phyloP scores from a whole-genome alignment of 2,113 vertebrate genomes.

The Chaetodon trifascialis region DNA sequence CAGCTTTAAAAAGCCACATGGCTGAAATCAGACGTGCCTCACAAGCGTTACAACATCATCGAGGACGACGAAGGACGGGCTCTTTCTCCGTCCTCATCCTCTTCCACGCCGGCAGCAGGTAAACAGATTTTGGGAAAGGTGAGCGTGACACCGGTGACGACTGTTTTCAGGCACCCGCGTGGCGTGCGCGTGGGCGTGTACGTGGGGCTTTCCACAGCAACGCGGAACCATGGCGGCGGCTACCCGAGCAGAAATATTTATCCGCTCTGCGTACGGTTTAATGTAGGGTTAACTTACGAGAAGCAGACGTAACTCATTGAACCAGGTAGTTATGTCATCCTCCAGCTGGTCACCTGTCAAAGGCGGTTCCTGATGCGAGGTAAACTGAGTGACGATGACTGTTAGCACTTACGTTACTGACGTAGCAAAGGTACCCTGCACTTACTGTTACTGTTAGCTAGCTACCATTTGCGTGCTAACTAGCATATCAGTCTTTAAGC shows the following conservation, averaged over 20 bases:
- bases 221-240: constrained; percentile 43
- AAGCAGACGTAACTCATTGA: background rate
- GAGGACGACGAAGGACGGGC: background rate
- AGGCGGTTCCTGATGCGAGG: constrained; percentile 24
- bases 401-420: background rate
- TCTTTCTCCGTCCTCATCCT: background rate
- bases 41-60: background rate
- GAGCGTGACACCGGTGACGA: constrained; percentile 3
- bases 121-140: background rate
- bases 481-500: background rate
- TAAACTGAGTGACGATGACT: background rate
- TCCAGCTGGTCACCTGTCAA: background rate
- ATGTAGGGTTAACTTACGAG: background rate
- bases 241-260: background rate
- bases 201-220: constrained; percentile 18
- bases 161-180: background rate
- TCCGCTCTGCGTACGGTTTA: background rate
- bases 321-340: constrained; percentile 14
- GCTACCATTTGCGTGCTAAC: background rate
- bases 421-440: background rate
- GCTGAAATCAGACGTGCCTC: background rate
- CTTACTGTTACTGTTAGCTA: constrained; percentile 4
- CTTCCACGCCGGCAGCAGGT: background rate
- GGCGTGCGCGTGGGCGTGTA: background rate
- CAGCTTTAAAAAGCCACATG: constrained; percentile 27